These are phyloP conservation scores for Gymnodraco acuticeps DNA, from an alignment of 2,797 vertebrate genomes.

Conservation along the genomic window DNA sequence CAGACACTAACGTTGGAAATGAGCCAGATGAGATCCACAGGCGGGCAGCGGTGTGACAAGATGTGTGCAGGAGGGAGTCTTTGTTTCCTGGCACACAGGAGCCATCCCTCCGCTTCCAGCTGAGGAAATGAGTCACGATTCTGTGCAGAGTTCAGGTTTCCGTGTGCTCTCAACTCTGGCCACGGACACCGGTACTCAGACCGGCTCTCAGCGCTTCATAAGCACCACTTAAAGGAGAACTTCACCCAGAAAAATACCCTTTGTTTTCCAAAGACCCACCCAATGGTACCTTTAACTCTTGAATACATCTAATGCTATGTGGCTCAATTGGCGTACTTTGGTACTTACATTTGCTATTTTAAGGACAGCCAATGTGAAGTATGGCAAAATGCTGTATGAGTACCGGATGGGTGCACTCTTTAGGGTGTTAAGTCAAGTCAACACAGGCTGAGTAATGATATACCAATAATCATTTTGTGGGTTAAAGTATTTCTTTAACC, in stretches of 20 bases:
- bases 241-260: too few species aligned
- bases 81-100: slow-evolving; percentile 77
- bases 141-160: slow-evolving; percentile 79
- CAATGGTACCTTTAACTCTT: too few species aligned
- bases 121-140: slow-evolving; percentile 84
- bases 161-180: slow-evolving; percentile 69
- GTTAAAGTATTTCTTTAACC: slow-evolving; percentile 22
- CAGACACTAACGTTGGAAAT: slow-evolving; percentile 24
- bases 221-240: not conserved
- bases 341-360: too few species aligned
- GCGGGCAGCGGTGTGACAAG: slow-evolving; percentile 47
- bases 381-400: too few species aligned
- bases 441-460: too few species aligned
- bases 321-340: too few species aligned
- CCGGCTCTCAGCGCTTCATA: slow-evolving; percentile 42
- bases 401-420: too few species aligned
- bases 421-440: too few species aligned
- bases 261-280: too few species aligned
- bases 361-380: too few species aligned
- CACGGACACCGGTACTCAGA: slow-evolving; percentile 47
- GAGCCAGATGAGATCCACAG: slow-evolving; percentile 44
- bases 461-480: too few species aligned
- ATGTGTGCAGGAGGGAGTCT: slow-evolving; percentile 58
- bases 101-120: slow-evolving; percentile 76
- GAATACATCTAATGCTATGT: too few species aligned